Evolutionary conservation across 2,113 vertebrate genomes (phyloP), one percentile per base, ranked within the genome.

Genomic region (Trichechus manatus): DNA sequence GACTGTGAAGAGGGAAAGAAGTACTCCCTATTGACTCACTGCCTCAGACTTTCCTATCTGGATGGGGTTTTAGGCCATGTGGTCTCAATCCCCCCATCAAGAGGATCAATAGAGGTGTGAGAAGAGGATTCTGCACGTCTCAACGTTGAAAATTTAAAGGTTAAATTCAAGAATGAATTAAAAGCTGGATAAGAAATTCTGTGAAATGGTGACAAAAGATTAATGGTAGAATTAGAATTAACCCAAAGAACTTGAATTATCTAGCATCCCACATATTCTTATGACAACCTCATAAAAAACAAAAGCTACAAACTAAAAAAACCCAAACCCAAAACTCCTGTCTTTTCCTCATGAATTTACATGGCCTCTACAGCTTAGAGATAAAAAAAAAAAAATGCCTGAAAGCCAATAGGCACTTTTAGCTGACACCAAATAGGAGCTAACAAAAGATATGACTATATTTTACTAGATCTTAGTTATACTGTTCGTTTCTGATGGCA

Each of bases 121-220:
- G 23, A 72, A 72, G 42, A 93, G 39, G 59, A 91, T 42, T 89
- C 29, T 91, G n/a, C 15, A 83, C 23, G 53, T 74, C 89, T 91
- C 29, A 82, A 64, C 2, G 79, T 22, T 39, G 33, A 94, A 84
- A 22, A 93, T 93, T 87, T 74, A 94, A 81, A 90, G 50, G 79
- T 89, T 31, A 94, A 59, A 88, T 81, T 93, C 7, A 95, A 79
- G 17, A 97, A 85, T 88, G 53, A 93, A 97, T 90, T 92, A 80
- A 91, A 93, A 88, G 31, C 9, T 94, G 39, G 19, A 87, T 50
- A 91, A 80, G 63, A 97, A 93, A 53, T 95, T 92, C 44, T 64
- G 15, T 82, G 81, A 89, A 50, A 92, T 2, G 64, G 20, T 53
- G 44, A 87, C 47, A 84, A 87, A 81, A 93, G 83, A 79, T 93